phyloP scores from a whole-genome alignment of 2,888 invertebrate species.

The Ophioninae sp. region DNA sequence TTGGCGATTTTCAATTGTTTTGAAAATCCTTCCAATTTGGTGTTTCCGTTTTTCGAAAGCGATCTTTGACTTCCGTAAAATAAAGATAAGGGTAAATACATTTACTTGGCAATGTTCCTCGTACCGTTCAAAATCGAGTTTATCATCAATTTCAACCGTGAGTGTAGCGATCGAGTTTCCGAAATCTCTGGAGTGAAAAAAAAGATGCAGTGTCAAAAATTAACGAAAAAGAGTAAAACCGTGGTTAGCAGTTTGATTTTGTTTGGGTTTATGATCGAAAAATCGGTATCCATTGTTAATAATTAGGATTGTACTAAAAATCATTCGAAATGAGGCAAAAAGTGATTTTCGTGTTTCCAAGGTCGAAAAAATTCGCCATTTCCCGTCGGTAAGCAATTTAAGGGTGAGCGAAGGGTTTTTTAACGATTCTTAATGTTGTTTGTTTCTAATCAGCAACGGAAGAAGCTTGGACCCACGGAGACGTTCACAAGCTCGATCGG shows the following conservation, averaged over 20 bases:
- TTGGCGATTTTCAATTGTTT: not conserved
- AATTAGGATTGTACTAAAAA: not conserved
- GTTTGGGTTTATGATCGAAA: not conserved
- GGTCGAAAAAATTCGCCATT: not conserved
- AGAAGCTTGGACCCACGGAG: slow-evolving; percentile 70
- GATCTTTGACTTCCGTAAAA: not conserved
- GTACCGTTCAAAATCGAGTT: not conserved
- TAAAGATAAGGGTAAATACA: not conserved
- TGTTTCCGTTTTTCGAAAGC: not conserved
- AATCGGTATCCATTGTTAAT: not conserved
- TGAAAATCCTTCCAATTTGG: not conserved
- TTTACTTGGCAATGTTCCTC: not conserved
- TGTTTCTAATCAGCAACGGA: slow-evolving; percentile 47
- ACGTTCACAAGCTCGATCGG: slow-evolving; percentile 69
- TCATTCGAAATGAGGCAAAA: not conserved
- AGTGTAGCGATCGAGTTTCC: not conserved
- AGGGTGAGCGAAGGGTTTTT: no score
- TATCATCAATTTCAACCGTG: not conserved
- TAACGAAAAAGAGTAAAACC: not conserved
- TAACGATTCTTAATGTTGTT: not conserved
- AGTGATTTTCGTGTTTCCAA: not conserved
- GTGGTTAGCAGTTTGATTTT: not conserved
- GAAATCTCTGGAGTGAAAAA: not conserved
- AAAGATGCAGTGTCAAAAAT: not conserved
- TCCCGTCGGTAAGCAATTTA: not conserved